A percentile compares a stretch with the other conserved stretches of the same genome.
Conservation (phyloP, 1,140 invertebrate genomes). For the Drosophila seguyi region DNA sequence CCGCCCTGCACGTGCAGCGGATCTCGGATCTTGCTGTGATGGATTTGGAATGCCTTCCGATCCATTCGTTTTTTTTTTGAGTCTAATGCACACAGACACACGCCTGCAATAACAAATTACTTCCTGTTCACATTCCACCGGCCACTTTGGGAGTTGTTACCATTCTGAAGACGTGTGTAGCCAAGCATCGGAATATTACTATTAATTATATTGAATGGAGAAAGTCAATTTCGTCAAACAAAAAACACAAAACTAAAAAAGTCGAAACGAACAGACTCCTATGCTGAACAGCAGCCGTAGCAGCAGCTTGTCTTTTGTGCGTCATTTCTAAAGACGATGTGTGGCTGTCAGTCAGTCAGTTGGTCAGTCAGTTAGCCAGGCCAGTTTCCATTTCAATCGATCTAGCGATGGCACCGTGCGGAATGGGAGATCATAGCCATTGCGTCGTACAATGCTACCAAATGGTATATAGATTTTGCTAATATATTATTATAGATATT, state of each 20-base stretch:
- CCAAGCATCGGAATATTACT: conserved; percentile 74
- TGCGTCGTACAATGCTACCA: too few species aligned
- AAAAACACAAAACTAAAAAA: conserved; percentile 12
- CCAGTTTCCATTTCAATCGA: conserved; percentile 76
- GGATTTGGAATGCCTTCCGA: conserved; percentile 34
- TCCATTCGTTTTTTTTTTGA: conserved; percentile 18
- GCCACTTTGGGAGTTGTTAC: conserved; percentile 45
- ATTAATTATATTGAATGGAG: conserved; percentile 84
- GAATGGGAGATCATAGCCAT: not conserved
- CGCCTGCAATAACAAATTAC: conserved; percentile 78
- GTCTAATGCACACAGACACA: conserved; percentile 36
- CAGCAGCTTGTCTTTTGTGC: conserved; percentile 66
- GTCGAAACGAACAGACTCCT: conserved; percentile 35
- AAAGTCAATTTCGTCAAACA: conserved; percentile 81
- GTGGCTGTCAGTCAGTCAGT: conserved; percentile 61
- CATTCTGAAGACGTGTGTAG: conserved; percentile 70
- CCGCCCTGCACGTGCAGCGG: conserved; percentile 43
- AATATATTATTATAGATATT: too few species aligned
- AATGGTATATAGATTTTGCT: too few species aligned
- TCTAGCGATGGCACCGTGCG: conserved; percentile 37
- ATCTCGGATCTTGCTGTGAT: conserved; percentile 41
- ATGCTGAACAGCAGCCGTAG: conserved; percentile 45
- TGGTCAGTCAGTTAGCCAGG: conserved; percentile 49
- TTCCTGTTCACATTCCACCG: conserved; percentile 62
- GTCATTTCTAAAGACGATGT: conserved; percentile 76